Evolutionary conservation across 1,140 invertebrate species (phyloP).

Genomic region (Araneus ventricosus): DNA sequence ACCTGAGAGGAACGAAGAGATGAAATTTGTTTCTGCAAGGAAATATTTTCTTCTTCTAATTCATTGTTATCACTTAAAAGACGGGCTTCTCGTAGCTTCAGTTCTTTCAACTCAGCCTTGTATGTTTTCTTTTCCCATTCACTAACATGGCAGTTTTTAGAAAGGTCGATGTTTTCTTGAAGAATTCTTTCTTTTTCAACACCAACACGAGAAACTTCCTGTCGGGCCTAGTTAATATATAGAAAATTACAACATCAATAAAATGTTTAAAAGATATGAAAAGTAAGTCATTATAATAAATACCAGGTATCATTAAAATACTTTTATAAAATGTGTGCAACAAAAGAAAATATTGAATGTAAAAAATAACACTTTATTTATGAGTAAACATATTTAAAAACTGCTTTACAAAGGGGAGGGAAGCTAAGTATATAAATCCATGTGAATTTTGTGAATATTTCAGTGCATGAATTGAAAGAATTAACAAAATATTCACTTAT

Average conservation of each 20-base stretch:
- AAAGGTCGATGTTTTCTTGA: slow-evolving; percentile 85
- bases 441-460: too few species aligned
- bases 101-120: slow-evolving; percentile 91
- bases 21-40: slow-evolving; percentile 98
- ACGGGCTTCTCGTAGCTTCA: slow-evolving; percentile 93
- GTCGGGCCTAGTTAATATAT: slow-evolving; percentile 82
- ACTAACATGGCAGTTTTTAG: slow-evolving; percentile 89
- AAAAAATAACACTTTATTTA: too few species aligned
- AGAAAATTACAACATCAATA: background rate
- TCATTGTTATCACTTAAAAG: slow-evolving; percentile 96
- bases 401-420: too few species aligned
- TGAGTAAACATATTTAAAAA: too few species aligned
- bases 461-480: too few species aligned
- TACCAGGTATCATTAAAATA: too few species aligned
- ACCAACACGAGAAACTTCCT: slow-evolving; percentile 89
- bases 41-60: slow-evolving; percentile 98
- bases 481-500: too few species aligned
- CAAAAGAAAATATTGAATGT: too few species aligned
- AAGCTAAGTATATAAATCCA: too few species aligned
- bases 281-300: too few species aligned
- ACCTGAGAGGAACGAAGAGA: slow-evolving; percentile 88
- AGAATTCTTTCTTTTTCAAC: slow-evolving; percentile 86
- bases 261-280: too few species aligned
- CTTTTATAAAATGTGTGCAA: too few species aligned
- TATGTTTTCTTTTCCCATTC: slow-evolving; percentile 90